Evolutionary conservation across 2,888 invertebrate species (phyloP), one percentile per base, ranked within the genome.

Genomic region (Yponomeuta sedellus): DNA sequence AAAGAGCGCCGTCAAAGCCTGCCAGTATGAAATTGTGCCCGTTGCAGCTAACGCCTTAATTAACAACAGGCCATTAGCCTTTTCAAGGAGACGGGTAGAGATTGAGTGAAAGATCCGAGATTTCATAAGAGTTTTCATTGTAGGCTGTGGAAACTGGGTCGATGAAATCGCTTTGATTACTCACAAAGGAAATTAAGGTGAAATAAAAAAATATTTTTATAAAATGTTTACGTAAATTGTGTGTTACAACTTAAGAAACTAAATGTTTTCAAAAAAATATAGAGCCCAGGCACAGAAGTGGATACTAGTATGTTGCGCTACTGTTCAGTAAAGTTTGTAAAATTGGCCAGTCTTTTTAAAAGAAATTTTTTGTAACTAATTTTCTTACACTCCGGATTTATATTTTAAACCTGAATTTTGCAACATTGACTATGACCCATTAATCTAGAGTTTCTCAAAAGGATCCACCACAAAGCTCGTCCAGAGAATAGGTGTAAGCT

Each of bases 401-500:
- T 16, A 5, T 52, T 52, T 5, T 52, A 64, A 28, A 34, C 19
- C 22, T 2, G 11, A 20, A 16, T 28, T 62, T n/a, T 28, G 25
- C 25, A 62, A 25, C n/a, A 62, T n/a, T 22, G 25, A 25, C n/a
- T 19, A 25, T 66, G 66, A 66, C 66, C 66, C 66, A 66, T 66
- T 63, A 68, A 67, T 70, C 66, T 68, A 64, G 61, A 65, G 61
- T 62, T 34, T 67, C 70, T 70, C 74, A 72, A 74, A 69, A 71
- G 71, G 71, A 71, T 70, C 71, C 69, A 80, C 83, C 83, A 81
- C 85, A 86, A 82, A 79, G 73, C 75, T 71, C 73, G 72, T 73
- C 69, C 73, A 75, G 71, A 83, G 81, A 88, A 87, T 82, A 81
- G 76, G 71, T 71, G 69, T 71, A 70, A 75, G 73, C 82, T 83